Evolutionary conservation across 2,113 vertebrate species (phyloP).

Genomic region (Microtus montanus): DNA sequence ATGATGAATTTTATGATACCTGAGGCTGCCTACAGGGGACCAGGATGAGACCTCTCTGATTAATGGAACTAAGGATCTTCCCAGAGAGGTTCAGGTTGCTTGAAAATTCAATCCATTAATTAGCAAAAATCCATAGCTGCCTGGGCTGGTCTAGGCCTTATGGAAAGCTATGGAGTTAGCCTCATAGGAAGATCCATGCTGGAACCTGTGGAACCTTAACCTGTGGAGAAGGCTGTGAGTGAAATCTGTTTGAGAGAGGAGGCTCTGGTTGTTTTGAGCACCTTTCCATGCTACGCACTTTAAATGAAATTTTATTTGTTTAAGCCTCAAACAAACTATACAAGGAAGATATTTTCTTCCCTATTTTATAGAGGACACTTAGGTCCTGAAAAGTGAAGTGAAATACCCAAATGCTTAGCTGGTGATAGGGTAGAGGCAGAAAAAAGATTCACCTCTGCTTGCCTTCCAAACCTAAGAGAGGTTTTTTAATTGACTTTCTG

Average conservation of each 20-base stretch:
- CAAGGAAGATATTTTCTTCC: conserved; percentile 1
- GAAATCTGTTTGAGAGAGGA: background rate
- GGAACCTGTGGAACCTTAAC: background rate
- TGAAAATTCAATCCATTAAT: conserved; percentile 78
- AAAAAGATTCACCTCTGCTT: background rate
- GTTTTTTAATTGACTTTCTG: background rate
- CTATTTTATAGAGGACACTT: background rate
- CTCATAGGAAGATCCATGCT: background rate
- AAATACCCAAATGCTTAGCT: background rate
- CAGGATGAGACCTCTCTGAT: conserved; percentile 68
- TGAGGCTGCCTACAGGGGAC: conserved; percentile 61
- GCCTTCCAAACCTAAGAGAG: background rate
- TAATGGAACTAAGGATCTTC: conserved; percentile 64
- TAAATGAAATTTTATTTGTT: background rate
- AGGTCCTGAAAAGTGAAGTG: background rate
- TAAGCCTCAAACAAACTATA: background rate
- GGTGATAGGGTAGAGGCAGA: background rate
- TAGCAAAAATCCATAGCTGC: conserved; percentile 58
- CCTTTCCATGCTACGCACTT: background rate
- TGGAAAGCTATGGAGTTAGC: background rate
- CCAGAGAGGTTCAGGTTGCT: conserved; percentile 70
- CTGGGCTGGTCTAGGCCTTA: background rate
- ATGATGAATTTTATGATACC: conserved; percentile 73
- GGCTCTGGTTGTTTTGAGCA: background rate
- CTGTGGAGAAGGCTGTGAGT: background rate